Evolutionary conservation across 2,113 vertebrate genomes (phyloP).

Genomic region (Tachycineta bicolor): DNA sequence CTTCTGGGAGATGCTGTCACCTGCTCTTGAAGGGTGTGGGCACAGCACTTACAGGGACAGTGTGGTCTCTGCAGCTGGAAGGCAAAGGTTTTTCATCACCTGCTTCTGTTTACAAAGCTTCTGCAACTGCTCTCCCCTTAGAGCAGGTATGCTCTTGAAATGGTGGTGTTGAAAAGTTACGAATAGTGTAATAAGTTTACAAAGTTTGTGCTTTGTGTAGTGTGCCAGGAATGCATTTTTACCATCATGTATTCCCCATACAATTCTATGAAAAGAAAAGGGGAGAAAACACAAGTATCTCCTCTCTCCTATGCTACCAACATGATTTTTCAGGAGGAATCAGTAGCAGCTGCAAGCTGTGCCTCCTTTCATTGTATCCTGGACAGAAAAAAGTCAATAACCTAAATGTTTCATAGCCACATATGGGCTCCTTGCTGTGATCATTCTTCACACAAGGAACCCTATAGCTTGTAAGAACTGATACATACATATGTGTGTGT

Average conservation of each 20-base stretch:
- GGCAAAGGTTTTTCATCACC: neutral
- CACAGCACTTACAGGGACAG: neutral
- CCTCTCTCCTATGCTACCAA: neutral
- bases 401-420: neutral
- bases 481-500: too few relatives aligned
- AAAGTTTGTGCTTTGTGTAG: neutral
- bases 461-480: neutral
- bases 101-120: neutral
- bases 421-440: neutral
- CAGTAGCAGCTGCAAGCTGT: neutral
- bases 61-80: neutral
- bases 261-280: neutral
- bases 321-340: neutral
- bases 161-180: neutral
- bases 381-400: neutral
- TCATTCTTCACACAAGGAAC: neutral
- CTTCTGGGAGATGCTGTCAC: neutral
- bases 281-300: neutral
- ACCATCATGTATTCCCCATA: neutral
- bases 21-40: neutral
- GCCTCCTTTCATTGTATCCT: neutral
- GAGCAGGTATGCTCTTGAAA: neutral
- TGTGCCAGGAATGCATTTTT: neutral
- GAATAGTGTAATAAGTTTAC: too few relatives aligned
- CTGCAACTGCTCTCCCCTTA: rapidly evolving